Evolutionary conservation across 2,888 invertebrate species (phyloP).

Genomic region (Andrena fulva): DNA sequence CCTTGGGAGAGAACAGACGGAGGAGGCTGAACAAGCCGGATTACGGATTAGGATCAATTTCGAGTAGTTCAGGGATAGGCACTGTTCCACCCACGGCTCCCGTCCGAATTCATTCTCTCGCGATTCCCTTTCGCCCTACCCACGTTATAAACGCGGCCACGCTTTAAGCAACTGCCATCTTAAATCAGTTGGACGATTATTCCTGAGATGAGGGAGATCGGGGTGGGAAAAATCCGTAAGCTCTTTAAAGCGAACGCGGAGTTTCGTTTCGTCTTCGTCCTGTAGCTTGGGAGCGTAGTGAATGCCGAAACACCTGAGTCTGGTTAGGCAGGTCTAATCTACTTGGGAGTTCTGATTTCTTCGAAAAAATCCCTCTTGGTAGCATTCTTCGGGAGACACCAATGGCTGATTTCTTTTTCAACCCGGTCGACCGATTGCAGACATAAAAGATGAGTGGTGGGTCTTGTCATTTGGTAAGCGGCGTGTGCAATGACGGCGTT

Average conservation of each 20-base stretch:
- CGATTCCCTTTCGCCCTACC: slow-evolving; percentile 1
- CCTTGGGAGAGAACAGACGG: slow-evolving; percentile 82
- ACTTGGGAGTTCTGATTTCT: too few species aligned
- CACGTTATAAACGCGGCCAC: slow-evolving; percentile 56
- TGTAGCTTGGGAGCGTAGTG: too few species aligned
- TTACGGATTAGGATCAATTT: slow-evolving; percentile 84
- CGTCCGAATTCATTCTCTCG: slow-evolving; percentile 56
- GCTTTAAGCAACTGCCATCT: slow-evolving; percentile 35
- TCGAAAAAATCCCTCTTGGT: too few species aligned
- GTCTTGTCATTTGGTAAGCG: slow-evolving; percentile 46
- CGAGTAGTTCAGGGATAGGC: slow-evolving; percentile 81
- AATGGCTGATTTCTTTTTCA: too few species aligned
- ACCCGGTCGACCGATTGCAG: too few species aligned
- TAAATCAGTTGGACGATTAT: slow-evolving; percentile 23
- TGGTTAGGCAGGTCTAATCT: too few species aligned
- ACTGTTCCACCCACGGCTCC: slow-evolving; percentile 71
- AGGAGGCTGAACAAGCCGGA: slow-evolving; percentile 82
- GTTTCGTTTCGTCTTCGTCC: too few species aligned
- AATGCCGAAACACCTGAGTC: too few species aligned
- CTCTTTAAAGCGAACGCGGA: too few species aligned
- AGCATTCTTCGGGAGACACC: too few species aligned
- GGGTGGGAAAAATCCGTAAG: background rate
- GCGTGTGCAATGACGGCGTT: slow-evolving; percentile 67
- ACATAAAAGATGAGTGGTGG: background rate
- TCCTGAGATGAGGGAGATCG: background rate